These are phyloP conservation scores for Aeoliscus strigatus DNA, from an alignment of 2,797 vertebrate genomes.

Conservation along the genomic window DNA sequence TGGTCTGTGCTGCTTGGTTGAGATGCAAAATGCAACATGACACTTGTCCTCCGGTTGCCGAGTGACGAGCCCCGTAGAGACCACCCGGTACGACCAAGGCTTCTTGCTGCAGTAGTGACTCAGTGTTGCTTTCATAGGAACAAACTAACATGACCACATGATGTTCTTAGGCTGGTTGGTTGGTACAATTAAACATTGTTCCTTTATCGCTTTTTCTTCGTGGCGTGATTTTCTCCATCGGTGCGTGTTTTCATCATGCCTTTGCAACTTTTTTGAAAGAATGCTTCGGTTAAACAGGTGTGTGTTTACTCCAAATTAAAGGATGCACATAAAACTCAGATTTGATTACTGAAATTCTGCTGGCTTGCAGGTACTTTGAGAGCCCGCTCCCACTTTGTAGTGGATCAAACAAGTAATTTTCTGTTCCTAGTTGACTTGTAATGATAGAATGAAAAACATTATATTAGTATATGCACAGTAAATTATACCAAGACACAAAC, in stretches of 20 bases:
- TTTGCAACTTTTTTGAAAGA: constrained; percentile 18
- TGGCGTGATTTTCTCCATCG: too few species aligned
- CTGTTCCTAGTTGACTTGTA: constrained; percentile 39
- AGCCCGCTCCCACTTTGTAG: constrained; percentile 41
- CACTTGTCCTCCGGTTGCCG: constrained; percentile 3
- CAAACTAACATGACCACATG: too few species aligned
- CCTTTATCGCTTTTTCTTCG: too few species aligned
- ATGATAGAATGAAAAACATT: constrained; percentile 29
- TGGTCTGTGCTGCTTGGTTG: too few species aligned
- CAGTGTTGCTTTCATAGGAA: too few species aligned
- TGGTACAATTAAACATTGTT: too few species aligned
- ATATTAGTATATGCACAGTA: constrained; percentile 4
- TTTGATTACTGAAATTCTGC: constrained; percentile 42
- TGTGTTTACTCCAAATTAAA: constrained; percentile 49
- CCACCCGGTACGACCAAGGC: too few species aligned
- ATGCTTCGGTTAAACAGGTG: constrained; percentile 4
- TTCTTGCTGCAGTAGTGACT: too few species aligned
- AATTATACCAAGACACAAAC: constrained; percentile 1
- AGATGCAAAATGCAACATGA: too few species aligned
- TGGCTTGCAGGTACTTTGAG: constrained; percentile 41
- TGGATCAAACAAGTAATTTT: constrained; percentile 54
- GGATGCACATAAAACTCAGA: constrained; percentile 25
- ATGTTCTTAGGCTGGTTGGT: too few species aligned
- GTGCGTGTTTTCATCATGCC: constrained; percentile 29
- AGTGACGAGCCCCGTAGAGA: too few species aligned